Conservation (phyloP, 2,113 vertebrate species). For the Numenius arquata region DNA sequence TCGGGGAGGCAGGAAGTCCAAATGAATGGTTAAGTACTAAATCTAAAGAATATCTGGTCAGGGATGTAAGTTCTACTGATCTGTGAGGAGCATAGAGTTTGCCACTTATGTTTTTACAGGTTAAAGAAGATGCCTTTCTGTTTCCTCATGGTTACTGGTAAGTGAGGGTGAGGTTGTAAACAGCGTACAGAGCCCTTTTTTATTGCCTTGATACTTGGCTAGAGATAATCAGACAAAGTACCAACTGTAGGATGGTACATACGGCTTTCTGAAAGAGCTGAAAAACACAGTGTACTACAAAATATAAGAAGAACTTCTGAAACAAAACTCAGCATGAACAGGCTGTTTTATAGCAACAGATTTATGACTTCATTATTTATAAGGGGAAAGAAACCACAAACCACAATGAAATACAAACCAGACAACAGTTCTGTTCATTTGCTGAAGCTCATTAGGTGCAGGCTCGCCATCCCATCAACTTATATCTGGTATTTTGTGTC, state of each 20-base stretch:
- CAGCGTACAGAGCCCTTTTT: accelerated
- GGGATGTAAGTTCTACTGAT: neutral
- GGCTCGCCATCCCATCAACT: neutral
- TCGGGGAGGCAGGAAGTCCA: neutral
- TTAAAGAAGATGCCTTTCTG: neutral
- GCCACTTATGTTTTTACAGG: neutral
- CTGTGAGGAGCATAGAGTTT: neutral
- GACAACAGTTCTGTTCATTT: neutral
- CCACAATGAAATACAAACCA: neutral
- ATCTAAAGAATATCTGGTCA: neutral
- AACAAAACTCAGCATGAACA: neutral
- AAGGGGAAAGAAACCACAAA: neutral
- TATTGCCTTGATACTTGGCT: neutral
- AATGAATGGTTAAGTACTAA: neutral
- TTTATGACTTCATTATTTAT: neutral
- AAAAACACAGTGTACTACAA: neutral
- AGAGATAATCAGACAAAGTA: neutral
- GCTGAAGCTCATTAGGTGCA: neutral
- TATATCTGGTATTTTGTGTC: neutral
- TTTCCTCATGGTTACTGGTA: neutral
- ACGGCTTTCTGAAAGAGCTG: neutral
- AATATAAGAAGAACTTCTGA: neutral
- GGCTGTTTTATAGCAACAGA: neutral
- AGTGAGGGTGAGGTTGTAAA: neutral
- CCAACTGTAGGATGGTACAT: neutral